Base-by-base conservation (phyloP, 1,140 invertebrate genomes). In the Cotesia chilonis region DNA sequence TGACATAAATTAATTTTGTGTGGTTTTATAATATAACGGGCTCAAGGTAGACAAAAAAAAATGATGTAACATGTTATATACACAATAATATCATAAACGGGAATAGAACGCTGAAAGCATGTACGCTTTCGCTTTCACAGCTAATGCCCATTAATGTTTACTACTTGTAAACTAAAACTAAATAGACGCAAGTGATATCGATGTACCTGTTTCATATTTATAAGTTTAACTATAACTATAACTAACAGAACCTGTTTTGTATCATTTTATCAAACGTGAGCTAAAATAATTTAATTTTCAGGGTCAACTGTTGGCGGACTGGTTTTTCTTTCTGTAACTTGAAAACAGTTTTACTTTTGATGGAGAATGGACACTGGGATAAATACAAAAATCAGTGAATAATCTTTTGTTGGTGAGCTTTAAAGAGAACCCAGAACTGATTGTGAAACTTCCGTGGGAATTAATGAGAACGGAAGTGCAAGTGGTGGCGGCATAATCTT, bases 401-500 rank as follows among this genome's bases (percentile, higher is more conserved):
- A 47, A 47, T 47, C 41, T 47, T 47, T 47, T 57, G n/a, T 57
- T 14, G 54, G 4, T 6, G 54, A 57, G 54, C 54, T 69, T 79
- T 80, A 73, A 76, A 75, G 72, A 57, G 55, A 47, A 6, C 10
- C 41, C 41, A 47, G 41, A 47, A 2, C 54, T 79, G 81, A 84
- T 83, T 83, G 82, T 83, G 70, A 77, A 75, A 83, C 78, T 86
- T 83, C 82, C 83, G 84, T 85, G 84, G 84, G 84, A 86, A 85
- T 85, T 84, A 78, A 47, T 77, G 78, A 75, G 80, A 86, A 84
- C 84, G 84, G 84, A 86, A 86, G 83, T 85, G 83, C 84, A 84
- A 84, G 80, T 83, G 81, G 74, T 80, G 77, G 74, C 35, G 47
- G 17, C 10, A 47, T 47, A 47, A 47, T 47, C 41, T 2, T 47